Evolutionary conservation across 2,113 vertebrate genomes (phyloP), one percentile per base, ranked within the genome.

Genomic region (Alligator sinensis): DNA sequence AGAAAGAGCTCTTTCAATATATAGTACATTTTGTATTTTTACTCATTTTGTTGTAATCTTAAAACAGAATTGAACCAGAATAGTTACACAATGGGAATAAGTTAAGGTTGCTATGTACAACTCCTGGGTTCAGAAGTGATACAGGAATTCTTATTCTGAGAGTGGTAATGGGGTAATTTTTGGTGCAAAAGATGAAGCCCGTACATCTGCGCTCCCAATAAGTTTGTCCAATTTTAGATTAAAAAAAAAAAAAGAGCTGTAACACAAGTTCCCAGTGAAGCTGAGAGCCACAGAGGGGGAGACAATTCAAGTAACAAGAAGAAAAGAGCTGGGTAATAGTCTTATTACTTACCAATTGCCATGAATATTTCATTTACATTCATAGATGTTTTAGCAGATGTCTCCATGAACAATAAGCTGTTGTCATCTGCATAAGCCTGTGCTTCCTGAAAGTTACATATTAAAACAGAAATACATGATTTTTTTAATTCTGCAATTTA

Each of bases 311-410:
- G 8, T 5, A 3, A 78, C 61, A 89, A 22, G 0, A 9, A 75
- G 34, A 70, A 66, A 82, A 3, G 86, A 17, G 19, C 38, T 61
- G 28, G 12, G 17, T 63, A 61, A 59, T 3, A 21, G 86, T 77
- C 15, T 72, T 5, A 6, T 74, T 22, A 96, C 99, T 98, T 97
- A 99, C 99, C 99, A 93, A 99, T 99, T 97, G 99, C 99, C 99
- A 99, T 99, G 98, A 99, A 99, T 97, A 99, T 99, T 98, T 99
- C 99, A 89, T 99, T 99, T 95, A 99, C 99, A 77, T 99, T 99
- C 98, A 99, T 98, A 92, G 99, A 99, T 59, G 99, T 99, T 98
- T 99, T 99, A 66, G 99, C 99, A 94, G 99, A 99, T 0, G 99
- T 99, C 95, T 99, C 99, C 99, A 99, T 99, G 96, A 99, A 99